Conservation (phyloP, 2,888 invertebrate genomes). For the Pimpla rufipes region DNA sequence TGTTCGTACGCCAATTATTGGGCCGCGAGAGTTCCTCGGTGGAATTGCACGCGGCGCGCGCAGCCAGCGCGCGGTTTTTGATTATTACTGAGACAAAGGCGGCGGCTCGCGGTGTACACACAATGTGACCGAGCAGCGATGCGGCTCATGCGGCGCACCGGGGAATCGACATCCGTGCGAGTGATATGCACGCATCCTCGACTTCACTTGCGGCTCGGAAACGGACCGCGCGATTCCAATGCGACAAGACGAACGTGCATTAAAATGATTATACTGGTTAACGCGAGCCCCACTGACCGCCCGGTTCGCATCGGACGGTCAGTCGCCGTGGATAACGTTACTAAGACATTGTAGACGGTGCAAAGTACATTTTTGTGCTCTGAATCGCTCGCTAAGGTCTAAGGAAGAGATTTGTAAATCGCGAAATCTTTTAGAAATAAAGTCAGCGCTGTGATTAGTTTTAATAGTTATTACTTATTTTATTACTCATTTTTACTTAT, state of each 20-base stretch:
- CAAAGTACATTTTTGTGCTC: no score
- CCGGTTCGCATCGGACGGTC: neutral
- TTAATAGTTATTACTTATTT: no score
- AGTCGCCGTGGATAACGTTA: no score
- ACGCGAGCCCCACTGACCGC: neutral
- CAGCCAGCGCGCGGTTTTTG: constrained; percentile 32
- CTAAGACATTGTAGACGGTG: no score
- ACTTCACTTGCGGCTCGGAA: neutral
- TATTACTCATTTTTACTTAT: no score
- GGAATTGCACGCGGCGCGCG: constrained; percentile 34
- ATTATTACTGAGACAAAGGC: constrained; percentile 46
- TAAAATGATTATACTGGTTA: constrained; percentile 38
- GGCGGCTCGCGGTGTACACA: neutral
- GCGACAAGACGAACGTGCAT: constrained; percentile 16
- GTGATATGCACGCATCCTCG: constrained; percentile 9
- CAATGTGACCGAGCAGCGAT: constrained; percentile 17
- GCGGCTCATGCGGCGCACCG: neutral
- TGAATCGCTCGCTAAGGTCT: no score
- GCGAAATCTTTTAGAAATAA: no score
- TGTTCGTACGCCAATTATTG: constrained; percentile 64
- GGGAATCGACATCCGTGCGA: constrained; percentile 32
- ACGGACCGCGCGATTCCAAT: constrained; percentile 8
- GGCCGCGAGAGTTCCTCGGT: constrained; percentile 36
- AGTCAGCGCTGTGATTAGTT: no score
- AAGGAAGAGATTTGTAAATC: no score